Evolutionary conservation across 2,113 vertebrate genomes (phyloP).

Genomic region (Nerophis lumbriciformis): DNA sequence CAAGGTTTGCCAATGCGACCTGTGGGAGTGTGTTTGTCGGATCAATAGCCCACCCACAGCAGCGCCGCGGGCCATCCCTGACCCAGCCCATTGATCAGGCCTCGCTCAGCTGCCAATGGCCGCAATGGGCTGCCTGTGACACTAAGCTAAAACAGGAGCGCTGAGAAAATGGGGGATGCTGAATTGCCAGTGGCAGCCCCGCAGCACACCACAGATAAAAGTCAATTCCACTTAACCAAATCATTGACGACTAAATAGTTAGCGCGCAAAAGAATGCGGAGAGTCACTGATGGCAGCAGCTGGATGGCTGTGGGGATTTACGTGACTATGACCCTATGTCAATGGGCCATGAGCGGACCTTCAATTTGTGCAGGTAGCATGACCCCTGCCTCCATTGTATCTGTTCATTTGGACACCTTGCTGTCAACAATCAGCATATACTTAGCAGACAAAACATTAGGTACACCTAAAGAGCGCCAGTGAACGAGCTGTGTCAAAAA

Average conservation of each 20-base stretch:
- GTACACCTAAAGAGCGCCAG: background rate
- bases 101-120: constrained; percentile 87
- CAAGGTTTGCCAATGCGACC: constrained; percentile 69
- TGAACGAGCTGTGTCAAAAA: background rate
- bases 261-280: constrained; percentile 81
- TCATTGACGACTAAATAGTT: constrained; percentile 97
- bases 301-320: constrained; percentile 59
- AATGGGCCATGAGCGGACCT: constrained; percentile 29
- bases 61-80: constrained; percentile 79
- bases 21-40: constrained; percentile 79
- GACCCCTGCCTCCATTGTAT: constrained; percentile 36
- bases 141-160: constrained; percentile 67
- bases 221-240: constrained; percentile 97
- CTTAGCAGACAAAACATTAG: background rate
- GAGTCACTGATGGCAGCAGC: constrained; percentile 60
- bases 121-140: constrained; percentile 79
- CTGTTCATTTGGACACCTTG: constrained; percentile 24
- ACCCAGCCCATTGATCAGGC: constrained; percentile 86
- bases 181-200: constrained; percentile 83
- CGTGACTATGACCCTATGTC: constrained; percentile 43
- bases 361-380: constrained; percentile 20
- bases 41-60: constrained; percentile 85
- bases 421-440: constrained; percentile 11
- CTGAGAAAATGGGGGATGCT: constrained; percentile 73
- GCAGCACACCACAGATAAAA: constrained; percentile 86